Evolutionary conservation across 2,888 invertebrate genomes (phyloP).

Genomic region (Chrysolina haemoptera): DNA sequence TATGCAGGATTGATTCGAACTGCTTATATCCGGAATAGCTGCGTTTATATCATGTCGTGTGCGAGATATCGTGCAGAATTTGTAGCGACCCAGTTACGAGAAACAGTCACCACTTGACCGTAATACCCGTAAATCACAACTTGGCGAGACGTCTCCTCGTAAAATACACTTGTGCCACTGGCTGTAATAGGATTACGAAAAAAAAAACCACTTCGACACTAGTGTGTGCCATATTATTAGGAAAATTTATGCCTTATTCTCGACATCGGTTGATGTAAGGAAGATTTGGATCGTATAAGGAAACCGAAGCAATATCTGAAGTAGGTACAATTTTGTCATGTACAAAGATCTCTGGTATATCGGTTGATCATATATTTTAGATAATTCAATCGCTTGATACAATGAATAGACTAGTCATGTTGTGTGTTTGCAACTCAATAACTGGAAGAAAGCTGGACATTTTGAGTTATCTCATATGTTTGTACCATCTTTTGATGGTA

Average conservation of each 20-base stretch:
- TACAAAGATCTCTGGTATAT: too few species aligned
- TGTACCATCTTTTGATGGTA: too few species aligned
- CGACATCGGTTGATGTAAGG: background rate
- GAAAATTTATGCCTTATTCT: conserved; percentile 4
- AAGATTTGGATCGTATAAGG: background rate
- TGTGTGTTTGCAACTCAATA: too few species aligned
- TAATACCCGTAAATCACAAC: conserved; percentile 32
- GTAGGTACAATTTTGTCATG: too few species aligned
- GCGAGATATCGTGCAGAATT: conserved; percentile 25
- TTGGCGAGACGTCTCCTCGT: conserved; percentile 32
- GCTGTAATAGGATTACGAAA: conserved; percentile 24
- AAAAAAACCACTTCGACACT: conserved; percentile 16
- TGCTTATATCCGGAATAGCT: conserved; percentile 21
- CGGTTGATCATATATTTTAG: too few species aligned
- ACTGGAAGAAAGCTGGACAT: too few species aligned
- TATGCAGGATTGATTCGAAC: conserved; percentile 7
- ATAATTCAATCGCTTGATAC: too few species aligned
- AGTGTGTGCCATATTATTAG: background rate
- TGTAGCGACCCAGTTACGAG: conserved; percentile 32
- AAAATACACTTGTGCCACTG: conserved; percentile 31
- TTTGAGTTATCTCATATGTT: too few species aligned
- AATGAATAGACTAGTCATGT: too few species aligned
- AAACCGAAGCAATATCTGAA: background rate
- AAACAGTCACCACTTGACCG: conserved; percentile 35
- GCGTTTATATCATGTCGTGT: conserved; percentile 20